Base-by-base conservation (phyloP, 2,888 invertebrate genomes). In the Drosophila demipolita region DNA sequence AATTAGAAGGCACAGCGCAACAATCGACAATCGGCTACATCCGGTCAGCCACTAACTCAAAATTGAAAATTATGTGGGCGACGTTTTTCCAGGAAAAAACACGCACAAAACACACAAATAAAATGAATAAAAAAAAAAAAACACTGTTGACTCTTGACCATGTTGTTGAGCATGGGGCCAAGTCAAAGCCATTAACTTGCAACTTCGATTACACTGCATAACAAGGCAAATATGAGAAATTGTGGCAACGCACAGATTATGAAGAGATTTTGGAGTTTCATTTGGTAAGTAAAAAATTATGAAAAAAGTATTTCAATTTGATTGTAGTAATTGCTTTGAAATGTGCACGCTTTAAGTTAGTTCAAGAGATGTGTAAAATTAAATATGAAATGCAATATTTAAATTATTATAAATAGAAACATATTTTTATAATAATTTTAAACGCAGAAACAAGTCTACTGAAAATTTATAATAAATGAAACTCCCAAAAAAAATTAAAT, bases 21-120 rank as follows among this genome's bases (percentile, higher is more conserved):
- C 57, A 29, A 57, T 40, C 79, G 68, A 71, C 84, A 87, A 85
- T 87, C 84, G 82, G 35, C 80, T 73, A 87, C 86, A 89, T 89
- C 89, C 87, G 85, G 87, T 75, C 75, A 73, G 75, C 75, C 82
- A 79, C 68, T 89, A 87, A 83, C 75, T 87, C 71, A 76, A 88
- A 85, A 87, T 87, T 82, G 87, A 85, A 87, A 89, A 89, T 87
- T 85, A 87, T 89, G 87, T 87, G 90, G 87, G 89, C 87, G 89
- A 84, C 78, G 77, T 78, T 81, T 87, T 87, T 87, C 89, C 89
- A 73, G 73, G 89, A 85, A 89, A 86, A 83, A 64, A 73, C 68
- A 82, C 79, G 83, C 88, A 83, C 88, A 53, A 63, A 65, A 75
- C 66, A 33, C 53, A 55, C 58, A 75, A 67, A 61, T 29, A 49